phyloP scores from a whole-genome alignment of 2,113 vertebrate species.

The human region GRCh38 chr6:136111001-136111500 shows the following conservation, averaged over 20 bases:
- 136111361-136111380: not conserved
- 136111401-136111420: not conserved
- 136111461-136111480: not conserved
- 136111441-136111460: too few relatives aligned
- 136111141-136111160: not conserved
- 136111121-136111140: not conserved
- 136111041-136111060: not conserved
- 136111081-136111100: not conserved
- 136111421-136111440: not conserved
- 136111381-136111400: not conserved
- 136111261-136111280: not conserved
- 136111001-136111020: fast-evolving
- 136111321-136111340: not conserved
- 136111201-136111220: not conserved
- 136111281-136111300: not conserved
- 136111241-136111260: not conserved
- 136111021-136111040: not conserved
- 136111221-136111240: not conserved
- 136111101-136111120: not conserved
- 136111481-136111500: not conserved
- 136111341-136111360: not conserved
- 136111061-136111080: not conserved
- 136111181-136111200: not conserved
- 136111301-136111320: not conserved
- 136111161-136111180: not conserved